These are phyloP conservation scores for Kradibia gibbosae DNA, from an alignment of 1,140 invertebrate genomes.

Conservation along the genomic window DNA sequence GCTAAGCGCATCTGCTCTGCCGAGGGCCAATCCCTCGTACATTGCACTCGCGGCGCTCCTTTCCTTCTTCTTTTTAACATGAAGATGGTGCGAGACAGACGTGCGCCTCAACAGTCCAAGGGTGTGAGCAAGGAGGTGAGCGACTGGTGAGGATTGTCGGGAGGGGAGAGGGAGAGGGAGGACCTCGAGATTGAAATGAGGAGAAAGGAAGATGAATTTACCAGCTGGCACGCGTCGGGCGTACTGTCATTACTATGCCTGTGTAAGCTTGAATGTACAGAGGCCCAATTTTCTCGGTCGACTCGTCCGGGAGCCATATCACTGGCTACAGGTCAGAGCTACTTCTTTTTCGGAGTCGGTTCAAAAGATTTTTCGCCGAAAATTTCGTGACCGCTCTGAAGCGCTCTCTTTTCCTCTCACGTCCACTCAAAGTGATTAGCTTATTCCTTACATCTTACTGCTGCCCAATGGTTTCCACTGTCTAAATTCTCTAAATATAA, in stretches of 20 bases:
- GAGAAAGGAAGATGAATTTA: conserved; percentile 36
- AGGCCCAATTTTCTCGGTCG: conserved; percentile 13
- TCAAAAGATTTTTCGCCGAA: background rate
- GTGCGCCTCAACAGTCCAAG: too few species aligned
- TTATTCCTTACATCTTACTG: too few species aligned
- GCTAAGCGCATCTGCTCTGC: conserved; percentile 32
- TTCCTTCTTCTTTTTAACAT: background rate
- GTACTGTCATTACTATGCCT: conserved; percentile 38
- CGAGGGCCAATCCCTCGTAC: conserved; percentile 19
- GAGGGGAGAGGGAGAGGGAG: background rate
- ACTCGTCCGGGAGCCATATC: background rate
- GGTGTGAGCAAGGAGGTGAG: too few species aligned
- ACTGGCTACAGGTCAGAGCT: background rate
- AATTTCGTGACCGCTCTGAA: background rate
- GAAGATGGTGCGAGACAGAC: background rate
- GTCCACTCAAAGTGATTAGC: background rate
- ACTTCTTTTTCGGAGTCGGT: background rate
- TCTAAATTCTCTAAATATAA: too few species aligned
- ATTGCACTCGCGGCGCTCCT: conserved; percentile 9
- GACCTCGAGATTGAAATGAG: too few species aligned
- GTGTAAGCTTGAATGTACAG: background rate
- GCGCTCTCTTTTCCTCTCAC: background rate
- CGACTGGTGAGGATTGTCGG: background rate
- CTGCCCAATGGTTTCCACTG: too few species aligned
- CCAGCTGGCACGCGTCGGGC: conserved; percentile 51